Evolutionary conservation across 2,797 vertebrate species (phyloP).

Genomic region (Peromyscus eremicus): DNA sequence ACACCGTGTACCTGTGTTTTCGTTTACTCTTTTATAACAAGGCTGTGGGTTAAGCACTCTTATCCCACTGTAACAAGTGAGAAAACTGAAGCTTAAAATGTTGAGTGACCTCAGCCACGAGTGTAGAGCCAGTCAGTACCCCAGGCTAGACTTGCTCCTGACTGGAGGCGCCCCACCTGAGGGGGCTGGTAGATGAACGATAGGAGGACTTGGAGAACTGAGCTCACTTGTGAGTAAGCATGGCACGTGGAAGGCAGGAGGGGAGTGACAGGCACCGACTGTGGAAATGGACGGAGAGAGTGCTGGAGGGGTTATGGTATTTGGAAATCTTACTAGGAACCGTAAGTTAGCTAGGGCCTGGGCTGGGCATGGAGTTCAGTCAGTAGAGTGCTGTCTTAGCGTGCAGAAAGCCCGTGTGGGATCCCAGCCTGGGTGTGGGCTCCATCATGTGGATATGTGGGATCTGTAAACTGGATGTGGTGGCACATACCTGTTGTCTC

Average conservation of each 20-base stretch:
- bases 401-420: not conserved
- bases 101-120: not conserved
- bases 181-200: not conserved
- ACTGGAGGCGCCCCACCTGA: not conserved
- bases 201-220: not conserved
- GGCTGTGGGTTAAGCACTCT: not conserved
- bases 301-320: not conserved
- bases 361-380: not conserved
- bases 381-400: not conserved
- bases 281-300: not conserved
- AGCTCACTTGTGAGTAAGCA: not conserved
- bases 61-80: not conserved
- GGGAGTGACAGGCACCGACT: not conserved
- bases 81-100: constrained; percentile 27
- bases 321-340: not conserved
- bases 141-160: not conserved
- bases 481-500: not conserved
- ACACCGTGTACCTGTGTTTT: not conserved
- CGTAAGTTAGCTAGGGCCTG: not conserved
- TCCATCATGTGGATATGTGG: not conserved
- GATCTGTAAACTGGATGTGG: not conserved
- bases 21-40: constrained; percentile 11
- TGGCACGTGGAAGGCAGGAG: not conserved
- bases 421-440: not conserved
- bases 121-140: not conserved